Base-by-base conservation (phyloP, 2,888 invertebrate genomes). In the Chrysolina oricalcia region DNA sequence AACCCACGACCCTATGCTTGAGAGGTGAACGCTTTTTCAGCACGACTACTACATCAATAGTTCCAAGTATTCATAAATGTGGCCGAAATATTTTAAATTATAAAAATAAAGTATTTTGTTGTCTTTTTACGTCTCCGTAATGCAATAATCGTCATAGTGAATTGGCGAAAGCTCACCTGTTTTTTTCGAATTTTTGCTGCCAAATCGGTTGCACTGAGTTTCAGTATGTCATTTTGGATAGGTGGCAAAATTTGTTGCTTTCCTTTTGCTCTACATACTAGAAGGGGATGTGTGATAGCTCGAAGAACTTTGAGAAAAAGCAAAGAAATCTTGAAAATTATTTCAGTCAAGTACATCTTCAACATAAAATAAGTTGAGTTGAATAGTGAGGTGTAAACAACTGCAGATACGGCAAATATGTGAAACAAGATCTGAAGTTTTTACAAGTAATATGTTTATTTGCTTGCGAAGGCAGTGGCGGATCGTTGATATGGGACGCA, bases 161-260 rank as follows among this genome's bases (percentile, higher is more conserved):
- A 23, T n/a, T 59, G 6, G 11, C 11, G 5, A 23, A 40, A n/a
- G 80, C 87, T 88, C 83, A 94, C 95, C 92, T 94, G 90, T 90
- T 89, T 91, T 56, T 90, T 92, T 85, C 95, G 91, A 84, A 96
- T 95, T 90, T 93, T 93, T 81, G 89, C 90, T 2, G 95, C 92
- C 77, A 96, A 88, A 72, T 91, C 90, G 19, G 92, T 92, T 48
- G 95, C 95, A 78, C 94, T 93, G 82, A 93, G 91, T 84, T 93
- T 91, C 67, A 96, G 90, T 78, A 95, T 85, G 15, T 92, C 91
- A 86, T 94, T 92, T 41, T 89, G 90, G 13, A 94, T 93, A 4
- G 93, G 92, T 17, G 95, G 93, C 83, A 93, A 90, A 87, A 90
- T 91, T 85, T 91, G 90, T 66, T 78, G 80, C 59, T 78, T 80